phyloP scores from a whole-genome alignment of 1,140 invertebrate genomes.

The Physella acuta region DNA sequence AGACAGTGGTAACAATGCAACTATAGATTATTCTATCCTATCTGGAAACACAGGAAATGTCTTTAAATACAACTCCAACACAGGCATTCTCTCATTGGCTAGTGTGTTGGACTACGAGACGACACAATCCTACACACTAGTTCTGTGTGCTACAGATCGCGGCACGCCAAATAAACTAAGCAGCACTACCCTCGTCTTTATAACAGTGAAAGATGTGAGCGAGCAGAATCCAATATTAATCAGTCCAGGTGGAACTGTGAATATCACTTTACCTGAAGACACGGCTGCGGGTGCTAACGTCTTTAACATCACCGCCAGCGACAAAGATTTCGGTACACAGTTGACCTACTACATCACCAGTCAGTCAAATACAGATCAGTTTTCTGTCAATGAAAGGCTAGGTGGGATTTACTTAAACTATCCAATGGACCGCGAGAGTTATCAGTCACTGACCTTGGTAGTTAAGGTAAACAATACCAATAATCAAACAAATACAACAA shows the following conservation, averaged over 20 bases:
- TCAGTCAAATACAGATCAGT: constrained; percentile 1
- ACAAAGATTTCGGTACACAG: constrained; percentile 14
- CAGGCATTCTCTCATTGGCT: neutral
- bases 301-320: neutral
- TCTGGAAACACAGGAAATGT: constrained; percentile 11
- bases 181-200: neutral
- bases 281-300: neutral
- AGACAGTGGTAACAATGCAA: constrained; percentile 81
- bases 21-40: constrained; percentile 64
- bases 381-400: constrained; percentile 11
- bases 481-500: neutral
- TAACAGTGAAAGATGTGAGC: constrained; percentile 2
- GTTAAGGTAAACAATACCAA: constrained; percentile 3
- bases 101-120: neutral
- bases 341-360: constrained; percentile 17
- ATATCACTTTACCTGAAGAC: neutral
- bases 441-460: neutral
- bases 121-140: neutral
- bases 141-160: constrained; percentile 15
- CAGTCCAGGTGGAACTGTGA: neutral
- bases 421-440: constrained; percentile 17
- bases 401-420: constrained; percentile 12
- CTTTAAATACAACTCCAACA: constrained; percentile 2
- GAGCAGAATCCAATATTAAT: neutral
- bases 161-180: constrained; percentile 13